phyloP scores from a whole-genome alignment of 23 tunicate species.

The Halocynthia aurantium region DNA sequence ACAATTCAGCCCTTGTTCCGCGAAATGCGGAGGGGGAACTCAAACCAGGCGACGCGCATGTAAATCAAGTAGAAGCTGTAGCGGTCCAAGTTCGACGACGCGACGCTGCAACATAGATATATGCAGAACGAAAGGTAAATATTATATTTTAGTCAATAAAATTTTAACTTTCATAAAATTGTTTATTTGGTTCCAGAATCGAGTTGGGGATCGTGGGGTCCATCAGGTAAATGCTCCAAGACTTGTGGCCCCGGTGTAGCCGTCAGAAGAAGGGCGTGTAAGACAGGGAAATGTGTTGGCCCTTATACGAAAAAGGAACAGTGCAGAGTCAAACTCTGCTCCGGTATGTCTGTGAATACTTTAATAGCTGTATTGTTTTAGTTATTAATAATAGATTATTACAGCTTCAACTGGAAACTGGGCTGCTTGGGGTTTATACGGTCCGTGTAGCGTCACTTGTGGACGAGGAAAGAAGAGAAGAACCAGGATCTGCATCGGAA shows the following conservation, averaged over 20 bases:
- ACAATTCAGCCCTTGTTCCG: neutral
- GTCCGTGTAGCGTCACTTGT: neutral
- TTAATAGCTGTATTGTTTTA: neutral
- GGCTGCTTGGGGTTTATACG: neutral
- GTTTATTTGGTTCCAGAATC: neutral
- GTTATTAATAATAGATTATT: neutral
- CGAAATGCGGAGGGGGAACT: neutral
- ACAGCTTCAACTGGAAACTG: neutral
- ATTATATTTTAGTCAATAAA: neutral
- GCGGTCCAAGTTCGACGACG: neutral
- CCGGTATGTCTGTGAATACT: conserved; percentile 5
- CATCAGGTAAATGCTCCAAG: neutral
- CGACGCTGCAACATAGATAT: neutral
- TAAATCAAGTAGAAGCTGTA: neutral
- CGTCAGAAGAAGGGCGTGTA: neutral
- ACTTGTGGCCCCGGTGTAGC: neutral
- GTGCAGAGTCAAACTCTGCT: neutral
- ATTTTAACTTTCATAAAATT: neutral
- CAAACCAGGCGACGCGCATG: neutral
- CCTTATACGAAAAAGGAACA: neutral
- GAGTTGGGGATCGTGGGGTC: conserved; percentile 4
- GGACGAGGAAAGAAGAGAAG: neutral
- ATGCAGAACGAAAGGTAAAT: neutral
- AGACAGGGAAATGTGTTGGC: neutral
- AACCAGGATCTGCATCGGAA: neutral